These are phyloP conservation scores for Pemphredon lugubris DNA, from an alignment of 2,888 invertebrate species.

Conservation along the genomic window DNA sequence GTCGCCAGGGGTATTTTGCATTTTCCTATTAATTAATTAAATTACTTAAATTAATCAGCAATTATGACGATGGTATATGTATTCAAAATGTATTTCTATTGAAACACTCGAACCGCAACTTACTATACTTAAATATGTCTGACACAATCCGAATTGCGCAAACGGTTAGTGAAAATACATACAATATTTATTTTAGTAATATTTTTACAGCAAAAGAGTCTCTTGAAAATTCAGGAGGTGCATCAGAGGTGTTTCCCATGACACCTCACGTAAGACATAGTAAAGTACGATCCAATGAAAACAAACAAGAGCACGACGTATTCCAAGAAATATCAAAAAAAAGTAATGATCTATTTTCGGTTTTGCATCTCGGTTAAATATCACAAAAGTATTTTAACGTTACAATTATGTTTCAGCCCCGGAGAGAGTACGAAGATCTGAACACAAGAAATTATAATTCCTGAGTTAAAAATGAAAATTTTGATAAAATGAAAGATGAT, in stretches of 20 bases:
- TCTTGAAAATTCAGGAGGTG: conserved; percentile 38
- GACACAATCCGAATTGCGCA: too few species aligned
- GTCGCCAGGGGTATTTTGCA: not conserved
- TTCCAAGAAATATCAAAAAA: conserved; percentile 43
- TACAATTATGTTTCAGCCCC: conserved; percentile 48
- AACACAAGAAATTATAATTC: too few species aligned
- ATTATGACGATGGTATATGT: too few species aligned
- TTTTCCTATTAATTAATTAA: conserved; percentile 2
- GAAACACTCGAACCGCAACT: too few species aligned
- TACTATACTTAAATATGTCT: too few species aligned
- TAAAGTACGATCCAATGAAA: conserved; percentile 10
- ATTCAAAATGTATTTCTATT: too few species aligned
- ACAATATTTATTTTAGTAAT: too few species aligned
- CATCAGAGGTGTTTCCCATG: conserved; percentile 48
- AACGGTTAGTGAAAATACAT: too few species aligned
- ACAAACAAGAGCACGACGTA: conserved; percentile 32
- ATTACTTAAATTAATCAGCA: too few species aligned
- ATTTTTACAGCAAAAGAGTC: conserved; percentile 57
- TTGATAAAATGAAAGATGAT: too few species aligned
- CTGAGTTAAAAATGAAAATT: too few species aligned
- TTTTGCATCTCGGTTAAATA: not conserved
- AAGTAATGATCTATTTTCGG: conserved; percentile 47
- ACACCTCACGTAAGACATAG: conserved; percentile 59
- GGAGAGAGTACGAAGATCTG: conserved; percentile 36
- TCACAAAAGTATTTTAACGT: not conserved